Evolutionary conservation across 2,113 vertebrate species (phyloP).

Genomic region (Calyptomena viridis): DNA sequence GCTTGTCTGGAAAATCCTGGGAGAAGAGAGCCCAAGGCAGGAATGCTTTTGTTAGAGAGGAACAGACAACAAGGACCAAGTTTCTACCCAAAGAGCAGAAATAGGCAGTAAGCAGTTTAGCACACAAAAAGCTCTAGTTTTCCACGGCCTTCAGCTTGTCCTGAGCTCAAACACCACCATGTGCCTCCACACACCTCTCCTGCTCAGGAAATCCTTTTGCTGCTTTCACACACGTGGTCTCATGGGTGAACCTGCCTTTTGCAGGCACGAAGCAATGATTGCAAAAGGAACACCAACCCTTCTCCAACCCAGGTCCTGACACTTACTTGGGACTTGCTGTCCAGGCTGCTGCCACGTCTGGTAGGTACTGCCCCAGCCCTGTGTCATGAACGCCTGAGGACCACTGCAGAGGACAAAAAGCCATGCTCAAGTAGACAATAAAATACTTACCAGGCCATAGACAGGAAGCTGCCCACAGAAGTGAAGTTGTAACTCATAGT

Average conservation of each 20-base stretch:
- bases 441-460: not conserved
- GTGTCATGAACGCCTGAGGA: slow-evolving; percentile 92
- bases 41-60: not conserved
- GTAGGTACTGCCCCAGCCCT: slow-evolving; percentile 94
- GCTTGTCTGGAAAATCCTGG: not conserved
- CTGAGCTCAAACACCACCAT: not conserved
- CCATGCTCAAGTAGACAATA: not conserved
- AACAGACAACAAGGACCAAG: not conserved
- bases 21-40: not conserved
- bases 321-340: slow-evolving; percentile 93
- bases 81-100: not conserved
- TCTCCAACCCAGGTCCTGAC: not conserved
- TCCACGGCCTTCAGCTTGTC: not conserved
- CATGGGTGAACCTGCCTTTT: not conserved
- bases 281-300: not conserved
- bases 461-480: not conserved
- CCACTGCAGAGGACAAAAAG: slow-evolving; percentile 76
- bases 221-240: not conserved
- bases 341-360: slow-evolving; percentile 95
- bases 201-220: not conserved
- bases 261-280: not conserved
- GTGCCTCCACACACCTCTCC: not conserved
- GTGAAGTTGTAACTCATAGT: not conserved
- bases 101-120: not conserved
- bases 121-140: not conserved